Evolutionary conservation across 2,797 vertebrate genomes (phyloP).

Genomic region (Moxostoma hubbsi): DNA sequence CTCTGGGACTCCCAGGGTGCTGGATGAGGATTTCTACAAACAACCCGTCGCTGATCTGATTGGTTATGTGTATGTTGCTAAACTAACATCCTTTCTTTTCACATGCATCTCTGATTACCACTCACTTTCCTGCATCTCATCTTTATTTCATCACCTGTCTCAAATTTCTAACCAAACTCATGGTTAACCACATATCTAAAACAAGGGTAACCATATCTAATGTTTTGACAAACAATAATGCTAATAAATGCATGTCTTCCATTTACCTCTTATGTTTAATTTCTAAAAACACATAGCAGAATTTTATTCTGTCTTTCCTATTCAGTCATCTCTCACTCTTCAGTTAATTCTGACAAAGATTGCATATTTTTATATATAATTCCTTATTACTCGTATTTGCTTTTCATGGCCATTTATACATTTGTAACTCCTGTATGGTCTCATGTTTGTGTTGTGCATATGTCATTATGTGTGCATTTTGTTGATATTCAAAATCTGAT

Average conservation of each 20-base stretch:
- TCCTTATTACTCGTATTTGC: not conserved
- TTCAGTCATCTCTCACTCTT: slow-evolving; percentile 23
- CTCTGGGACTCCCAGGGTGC: slow-evolving; percentile 92
- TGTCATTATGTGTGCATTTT: slow-evolving; percentile 27
- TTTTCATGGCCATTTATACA: not conserved
- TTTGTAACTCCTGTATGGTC: slow-evolving; percentile 29
- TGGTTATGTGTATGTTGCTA: slow-evolving; percentile 99
- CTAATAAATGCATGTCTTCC: slow-evolving; percentile 20
- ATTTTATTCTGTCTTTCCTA: not conserved
- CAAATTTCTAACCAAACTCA: slow-evolving; percentile 10
- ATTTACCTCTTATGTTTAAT: not conserved
- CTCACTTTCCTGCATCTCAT: slow-evolving; percentile 34
- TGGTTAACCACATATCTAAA: slow-evolving; percentile 5
- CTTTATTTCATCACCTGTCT: not conserved
- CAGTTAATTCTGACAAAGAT: not conserved
- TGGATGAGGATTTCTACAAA: slow-evolving; percentile 99
- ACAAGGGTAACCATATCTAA: not conserved
- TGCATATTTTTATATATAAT: not conserved
- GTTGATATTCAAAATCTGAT: slow-evolving; percentile 20
- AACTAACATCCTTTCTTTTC: slow-evolving; percentile 82
- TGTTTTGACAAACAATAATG: not conserved
- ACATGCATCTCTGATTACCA: slow-evolving; percentile 58
- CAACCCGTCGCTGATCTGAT: slow-evolving; percentile 99
- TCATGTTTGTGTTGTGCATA: slow-evolving; percentile 15
- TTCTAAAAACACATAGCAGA: not conserved